Evolutionary conservation across 2,888 invertebrate genomes (phyloP).

Genomic region (Conops quadrifasciatus): DNA sequence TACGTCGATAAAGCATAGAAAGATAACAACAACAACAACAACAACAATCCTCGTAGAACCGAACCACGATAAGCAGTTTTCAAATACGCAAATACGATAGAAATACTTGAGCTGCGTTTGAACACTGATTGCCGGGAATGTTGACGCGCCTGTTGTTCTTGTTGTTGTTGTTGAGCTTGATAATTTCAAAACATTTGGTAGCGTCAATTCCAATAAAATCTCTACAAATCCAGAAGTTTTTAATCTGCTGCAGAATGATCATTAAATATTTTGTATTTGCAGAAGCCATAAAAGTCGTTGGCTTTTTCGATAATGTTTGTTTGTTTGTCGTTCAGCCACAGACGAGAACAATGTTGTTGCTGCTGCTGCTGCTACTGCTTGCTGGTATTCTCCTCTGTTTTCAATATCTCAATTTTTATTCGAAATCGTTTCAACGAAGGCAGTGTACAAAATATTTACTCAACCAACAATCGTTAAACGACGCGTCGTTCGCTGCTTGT

Average conservation of each 20-base stretch:
- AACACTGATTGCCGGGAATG: too few species aligned
- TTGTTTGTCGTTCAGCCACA: too few species aligned
- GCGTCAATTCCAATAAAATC: too few species aligned
- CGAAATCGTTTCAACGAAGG: constrained; percentile 30
- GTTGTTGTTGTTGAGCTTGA: not conserved
- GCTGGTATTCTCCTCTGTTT: too few species aligned
- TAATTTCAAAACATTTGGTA: not conserved
- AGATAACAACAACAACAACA: not conserved
- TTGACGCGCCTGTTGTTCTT: not conserved
- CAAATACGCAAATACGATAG: not conserved
- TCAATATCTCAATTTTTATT: too few species aligned
- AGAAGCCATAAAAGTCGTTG: not conserved
- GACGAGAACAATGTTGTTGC: constrained; percentile 19
- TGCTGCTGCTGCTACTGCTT: constrained; percentile 33
- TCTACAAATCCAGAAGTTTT: too few species aligned
- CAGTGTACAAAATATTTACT: constrained; percentile 27
- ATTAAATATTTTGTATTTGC: too few species aligned
- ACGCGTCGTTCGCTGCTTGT: not conserved
- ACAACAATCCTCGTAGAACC: not conserved
- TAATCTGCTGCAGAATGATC: too few species aligned
- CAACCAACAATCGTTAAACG: not conserved
- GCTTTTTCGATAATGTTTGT: constrained; percentile 1
- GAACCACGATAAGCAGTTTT: not conserved
- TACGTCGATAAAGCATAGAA: not conserved
- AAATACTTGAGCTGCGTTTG: not conserved